Conservation (phyloP, 1,140 invertebrate species). For the Platorchestia sp. region DNA sequence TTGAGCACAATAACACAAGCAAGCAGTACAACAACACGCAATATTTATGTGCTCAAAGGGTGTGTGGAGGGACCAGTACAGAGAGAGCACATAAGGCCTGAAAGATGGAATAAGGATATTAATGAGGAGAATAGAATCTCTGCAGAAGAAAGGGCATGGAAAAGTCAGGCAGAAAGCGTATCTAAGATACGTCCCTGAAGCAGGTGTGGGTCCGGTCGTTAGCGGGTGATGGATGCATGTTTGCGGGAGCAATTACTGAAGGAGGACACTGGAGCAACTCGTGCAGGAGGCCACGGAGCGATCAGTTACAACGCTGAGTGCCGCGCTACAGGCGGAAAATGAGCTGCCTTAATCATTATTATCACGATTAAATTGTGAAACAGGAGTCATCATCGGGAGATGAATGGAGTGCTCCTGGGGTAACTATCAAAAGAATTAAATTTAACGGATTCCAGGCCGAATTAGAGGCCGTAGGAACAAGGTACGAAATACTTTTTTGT, state of each 20-base stretch:
- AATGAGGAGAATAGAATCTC: neutral
- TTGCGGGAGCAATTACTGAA: neutral
- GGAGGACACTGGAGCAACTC: neutral
- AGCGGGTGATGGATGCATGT: neutral
- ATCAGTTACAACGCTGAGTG: neutral
- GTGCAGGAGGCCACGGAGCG: neutral
- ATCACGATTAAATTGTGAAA: slow-evolving; percentile 10
- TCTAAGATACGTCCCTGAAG: neutral
- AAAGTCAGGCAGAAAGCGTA: neutral
- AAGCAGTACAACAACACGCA: too few relatives aligned
- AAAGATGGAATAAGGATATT: too few relatives aligned
- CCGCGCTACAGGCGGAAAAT: neutral
- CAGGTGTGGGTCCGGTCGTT: neutral
- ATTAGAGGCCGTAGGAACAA: neutral
- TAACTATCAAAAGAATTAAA: neutral
- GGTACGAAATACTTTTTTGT: neutral
- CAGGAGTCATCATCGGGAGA: neutral
- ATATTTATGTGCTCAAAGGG: too few relatives aligned
- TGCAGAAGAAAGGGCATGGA: neutral
- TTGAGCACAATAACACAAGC: too few relatives aligned
- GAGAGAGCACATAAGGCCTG: too few relatives aligned
- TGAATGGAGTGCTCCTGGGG: neutral
- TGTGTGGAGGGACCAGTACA: too few relatives aligned
- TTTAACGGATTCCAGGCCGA: neutral
- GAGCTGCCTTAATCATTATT: neutral